These are phyloP conservation scores for Calypte anna DNA, from an alignment of 2,113 vertebrate species.

Conservation along the genomic window DNA sequence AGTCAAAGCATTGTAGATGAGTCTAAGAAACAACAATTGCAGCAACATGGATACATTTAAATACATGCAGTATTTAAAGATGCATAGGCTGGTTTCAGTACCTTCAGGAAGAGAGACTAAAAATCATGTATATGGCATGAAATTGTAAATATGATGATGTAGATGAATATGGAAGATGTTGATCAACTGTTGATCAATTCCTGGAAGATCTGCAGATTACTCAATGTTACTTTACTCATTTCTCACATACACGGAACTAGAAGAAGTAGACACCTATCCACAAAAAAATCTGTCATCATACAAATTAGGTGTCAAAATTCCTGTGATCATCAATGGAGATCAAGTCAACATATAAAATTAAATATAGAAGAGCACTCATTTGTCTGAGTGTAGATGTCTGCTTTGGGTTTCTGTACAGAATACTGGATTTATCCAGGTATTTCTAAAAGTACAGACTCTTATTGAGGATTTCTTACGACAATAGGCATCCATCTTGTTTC, in stretches of 20 bases:
- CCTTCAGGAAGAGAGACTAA: neutral
- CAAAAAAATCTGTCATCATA: too few species aligned
- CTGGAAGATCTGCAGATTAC: neutral
- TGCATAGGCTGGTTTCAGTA: neutral
- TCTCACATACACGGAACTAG: neutral
- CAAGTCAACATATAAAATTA: neutral
- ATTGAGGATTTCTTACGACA: neutral
- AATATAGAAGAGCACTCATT: neutral
- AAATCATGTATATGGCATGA: fast-evolving
- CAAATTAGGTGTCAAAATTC: neutral
- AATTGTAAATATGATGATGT: neutral
- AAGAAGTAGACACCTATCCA: neutral
- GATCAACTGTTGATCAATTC: neutral
- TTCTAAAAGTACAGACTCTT: neutral
- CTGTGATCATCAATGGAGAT: neutral
- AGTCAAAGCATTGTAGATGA: neutral
- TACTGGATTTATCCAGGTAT: fast-evolving
- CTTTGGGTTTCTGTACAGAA: neutral
- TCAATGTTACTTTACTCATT: neutral
- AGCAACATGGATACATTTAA: neutral
- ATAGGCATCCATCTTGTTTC: neutral
- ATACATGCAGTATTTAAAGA: neutral
- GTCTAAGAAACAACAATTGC: neutral
- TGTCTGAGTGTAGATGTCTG: neutral
- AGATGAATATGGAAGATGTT: neutral